Base-by-base conservation (phyloP, 1,140 invertebrate genomes). In the Drosophila subobscura region DNA sequence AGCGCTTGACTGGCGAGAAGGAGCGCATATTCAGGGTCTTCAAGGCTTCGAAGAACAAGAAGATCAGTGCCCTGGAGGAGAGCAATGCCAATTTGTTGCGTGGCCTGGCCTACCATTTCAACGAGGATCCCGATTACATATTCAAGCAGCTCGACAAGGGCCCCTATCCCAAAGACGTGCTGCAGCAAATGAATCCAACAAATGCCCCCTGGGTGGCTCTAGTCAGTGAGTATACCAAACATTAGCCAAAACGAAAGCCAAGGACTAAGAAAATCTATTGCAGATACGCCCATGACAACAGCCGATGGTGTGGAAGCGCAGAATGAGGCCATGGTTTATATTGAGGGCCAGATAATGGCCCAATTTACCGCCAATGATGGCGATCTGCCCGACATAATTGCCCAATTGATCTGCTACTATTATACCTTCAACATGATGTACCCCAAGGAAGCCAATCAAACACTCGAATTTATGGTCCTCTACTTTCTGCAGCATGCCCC, bases 351-450 rank as follows among this genome's bases (percentile, higher is more conserved):
- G 37, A 64, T 89, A 55, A 85, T 89, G 79, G 49, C 59, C 22
- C 73, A 77, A 10, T 89, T 77, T 51, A 50, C 65, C 41, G 63
- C 79, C 22, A 61, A 44, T 25, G 79, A 84, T 58, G 53, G 16
- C 14, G 72, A 79, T 45, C 66, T 89, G 53, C 75, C 85, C 5
- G 85, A 89, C 23, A 79, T 89, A n/a, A 70, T 89, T 72, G 70
- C 85, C 49, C 84, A 89, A 77, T 67, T 88, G 54, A 63, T 88
- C 40, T 88, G 83, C 83, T 88, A 89, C 79, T 89, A 85, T 65
- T 89, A 85, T 89, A 89, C 85, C 76, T 89, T 89, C 42, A 89
- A 89, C 73, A 89, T 89, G 85, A 89, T 89, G 79, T 89, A 89
- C 70, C 84, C 84, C 70, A 85, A 89, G 77, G 84, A 89, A 77